These are phyloP conservation scores for Hucho hucho DNA, from an alignment of 2,113 vertebrate species.

Conservation along the genomic window DNA sequence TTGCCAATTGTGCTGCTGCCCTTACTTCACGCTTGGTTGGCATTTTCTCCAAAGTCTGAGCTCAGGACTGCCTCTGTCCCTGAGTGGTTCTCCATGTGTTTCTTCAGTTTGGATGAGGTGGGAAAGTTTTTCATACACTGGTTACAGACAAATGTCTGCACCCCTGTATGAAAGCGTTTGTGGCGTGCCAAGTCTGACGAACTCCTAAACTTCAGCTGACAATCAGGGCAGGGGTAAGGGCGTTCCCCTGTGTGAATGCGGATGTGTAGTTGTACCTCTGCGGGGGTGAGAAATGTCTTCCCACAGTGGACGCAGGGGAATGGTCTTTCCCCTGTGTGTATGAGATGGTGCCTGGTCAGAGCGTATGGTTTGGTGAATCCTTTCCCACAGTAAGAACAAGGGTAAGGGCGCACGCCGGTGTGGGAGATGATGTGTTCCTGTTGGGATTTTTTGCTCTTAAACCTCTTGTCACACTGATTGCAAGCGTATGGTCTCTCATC, in stretches of 20 bases:
- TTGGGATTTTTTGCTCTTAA: constrained; percentile 67
- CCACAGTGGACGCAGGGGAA: constrained; percentile 70
- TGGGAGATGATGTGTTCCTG: constrained; percentile 66
- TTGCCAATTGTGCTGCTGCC: neutral
- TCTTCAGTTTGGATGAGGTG: constrained; percentile 57
- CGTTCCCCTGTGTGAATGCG: constrained; percentile 72
- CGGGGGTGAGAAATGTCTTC: constrained; percentile 68
- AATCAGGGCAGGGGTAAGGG: constrained; percentile 63
- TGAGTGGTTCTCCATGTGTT: constrained; percentile 58
- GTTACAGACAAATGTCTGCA: constrained; percentile 44
- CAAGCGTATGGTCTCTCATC: constrained; percentile 74
- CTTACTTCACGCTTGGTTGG: neutral
- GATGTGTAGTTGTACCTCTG: constrained; percentile 67
- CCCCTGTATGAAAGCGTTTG: constrained; percentile 55
- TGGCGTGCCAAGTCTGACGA: constrained; percentile 71
- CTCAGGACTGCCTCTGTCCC: neutral
- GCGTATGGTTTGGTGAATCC: constrained; percentile 71
- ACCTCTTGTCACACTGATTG: constrained; percentile 65
- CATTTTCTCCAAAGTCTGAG: neutral
- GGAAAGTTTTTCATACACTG: constrained; percentile 55
- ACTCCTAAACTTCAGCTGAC: constrained; percentile 69
- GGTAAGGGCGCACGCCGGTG: constrained; percentile 63
- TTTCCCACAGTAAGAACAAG: constrained; percentile 68
- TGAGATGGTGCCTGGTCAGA: constrained; percentile 67
- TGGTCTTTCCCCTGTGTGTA: constrained; percentile 77